Evolutionary conservation across 2,888 invertebrate species (phyloP), one percentile per base, ranked within the genome.

Genomic region (Apodemia zela): DNA sequence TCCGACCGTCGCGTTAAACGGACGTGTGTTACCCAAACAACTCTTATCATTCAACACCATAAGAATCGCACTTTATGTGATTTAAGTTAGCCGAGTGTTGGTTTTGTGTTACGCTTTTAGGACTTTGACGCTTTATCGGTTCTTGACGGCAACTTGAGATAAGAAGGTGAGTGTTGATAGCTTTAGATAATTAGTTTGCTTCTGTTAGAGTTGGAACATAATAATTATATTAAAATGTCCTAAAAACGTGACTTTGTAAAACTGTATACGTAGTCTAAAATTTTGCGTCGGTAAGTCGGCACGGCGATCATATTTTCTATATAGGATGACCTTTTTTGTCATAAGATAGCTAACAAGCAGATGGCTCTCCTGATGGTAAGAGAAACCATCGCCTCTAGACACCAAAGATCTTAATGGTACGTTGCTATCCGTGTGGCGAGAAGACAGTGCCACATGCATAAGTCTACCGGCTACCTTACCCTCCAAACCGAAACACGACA

Each of bases 111-210:
- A 69, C 76, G 77, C 77, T 80, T 87, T 84, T 74, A 79, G 86
- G 82, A 80, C 76, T 76, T 66, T 61, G 65, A 65, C 66, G 69
- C 71, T 74, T 82, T 87, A 85, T 85, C 84, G 79, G 74, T 80
- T 75, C 77, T 79, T 80, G 75, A 57, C 62, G 45, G 76, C 82
- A 72, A 80, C 82, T 82, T 79, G 67, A 78, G 90, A 90, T 90
- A 90, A 90, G 72, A 69, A 88, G 90, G 89, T 90, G 87, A 90
- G 89, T 79, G 63, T 70, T 79, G 90, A 90, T 90, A 88, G 85
- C 88, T 89, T 87, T 79, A 79, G 87, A 89, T 89, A 89, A 87
- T 87, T 87, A 84, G 78, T 80, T 75, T 76, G 75, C 67, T 74
- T 75, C 74, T 73, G 68, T 69, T 18, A 18, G 62, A 45, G 21